Evolutionary conservation across 1,140 invertebrate genomes (phyloP), one percentile per base, ranked within the genome.

Genomic region (Drosophila grimshawi): DNA sequence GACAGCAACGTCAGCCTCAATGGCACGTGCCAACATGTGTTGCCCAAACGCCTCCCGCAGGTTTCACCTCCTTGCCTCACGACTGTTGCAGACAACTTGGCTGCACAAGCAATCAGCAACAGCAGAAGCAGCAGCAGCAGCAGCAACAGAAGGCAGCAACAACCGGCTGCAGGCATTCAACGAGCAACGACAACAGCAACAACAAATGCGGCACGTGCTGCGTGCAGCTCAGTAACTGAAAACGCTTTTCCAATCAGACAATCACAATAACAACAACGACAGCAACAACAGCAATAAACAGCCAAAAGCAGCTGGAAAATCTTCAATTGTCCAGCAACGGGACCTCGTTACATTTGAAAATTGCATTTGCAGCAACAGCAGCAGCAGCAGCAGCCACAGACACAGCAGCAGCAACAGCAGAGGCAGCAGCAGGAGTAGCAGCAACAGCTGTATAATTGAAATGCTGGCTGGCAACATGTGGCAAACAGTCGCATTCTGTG

Each of bases 11-110:
- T 56, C 60, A 59, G 35, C 52, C 37, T 64, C 67, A 79, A 60
- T 39, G 75, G 81, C 86, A 90, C 86, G 86, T 90, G 88, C 69
- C 88, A 77, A 61, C 78, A 90, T 90, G 64, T 91, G 86, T 77
- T 86, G 86, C 74, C 52, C 68, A 35, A 10, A 7, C 55, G n/a
- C 27, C 33, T 2, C 11, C 10, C 30, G 19, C 19, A 19, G 19
- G 19, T 19, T 19, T n/a, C 49, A n/a, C 6, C 6, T 27, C 35
- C 30, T 27, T 37, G 48, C n/a, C 11, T 4, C 33, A 48, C 29
- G 64, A 61, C 64, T 73, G 70, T 32, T 59, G 72, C 72, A 76
- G 76, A 75, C 76, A 78, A 65, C 60, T 66, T 70, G 76, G 69
- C 75, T 63, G 63, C 70, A 41, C 66, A 69, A 46, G 72, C 67